Conservation (phyloP, 2,888 invertebrate genomes). For the Gastracanthus pulcherrimus region DNA sequence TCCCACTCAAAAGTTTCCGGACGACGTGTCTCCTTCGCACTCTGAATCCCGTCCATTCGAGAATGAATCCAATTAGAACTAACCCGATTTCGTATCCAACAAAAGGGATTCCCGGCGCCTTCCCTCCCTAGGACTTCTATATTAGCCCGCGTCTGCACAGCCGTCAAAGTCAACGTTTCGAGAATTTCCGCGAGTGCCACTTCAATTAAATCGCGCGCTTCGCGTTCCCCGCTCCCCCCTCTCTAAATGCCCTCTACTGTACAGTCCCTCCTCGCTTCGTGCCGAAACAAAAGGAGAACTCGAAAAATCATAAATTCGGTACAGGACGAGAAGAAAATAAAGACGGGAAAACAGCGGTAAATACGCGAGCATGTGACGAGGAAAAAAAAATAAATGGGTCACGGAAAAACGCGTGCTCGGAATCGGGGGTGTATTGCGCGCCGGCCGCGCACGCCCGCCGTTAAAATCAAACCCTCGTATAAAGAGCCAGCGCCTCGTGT, state of each 20-base stretch:
- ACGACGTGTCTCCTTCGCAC: not conserved
- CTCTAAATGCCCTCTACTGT: too few relatives aligned
- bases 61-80: not conserved
- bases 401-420: not conserved
- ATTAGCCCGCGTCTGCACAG: not conserved
- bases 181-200: not conserved
- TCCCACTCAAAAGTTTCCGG: too few relatives aligned
- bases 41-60: not conserved
- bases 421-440: too few relatives aligned
- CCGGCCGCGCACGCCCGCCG: not conserved
- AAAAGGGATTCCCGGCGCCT: not conserved
- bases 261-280: too few relatives aligned
- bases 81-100: not conserved
- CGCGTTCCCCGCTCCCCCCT: not conserved
- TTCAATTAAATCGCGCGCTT: not conserved
- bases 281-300: too few relatives aligned
- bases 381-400: not conserved
- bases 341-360: not conserved
- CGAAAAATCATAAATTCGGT: too few relatives aligned
- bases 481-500: not conserved
- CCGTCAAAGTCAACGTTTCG: slow-evolving; percentile 2
- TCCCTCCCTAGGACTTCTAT: not conserved
- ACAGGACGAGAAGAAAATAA: not conserved
- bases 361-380: not conserved
- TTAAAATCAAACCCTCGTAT: not conserved